phyloP scores from a whole-genome alignment of 2,888 invertebrate genomes.

The Priocnemis perturbator region DNA sequence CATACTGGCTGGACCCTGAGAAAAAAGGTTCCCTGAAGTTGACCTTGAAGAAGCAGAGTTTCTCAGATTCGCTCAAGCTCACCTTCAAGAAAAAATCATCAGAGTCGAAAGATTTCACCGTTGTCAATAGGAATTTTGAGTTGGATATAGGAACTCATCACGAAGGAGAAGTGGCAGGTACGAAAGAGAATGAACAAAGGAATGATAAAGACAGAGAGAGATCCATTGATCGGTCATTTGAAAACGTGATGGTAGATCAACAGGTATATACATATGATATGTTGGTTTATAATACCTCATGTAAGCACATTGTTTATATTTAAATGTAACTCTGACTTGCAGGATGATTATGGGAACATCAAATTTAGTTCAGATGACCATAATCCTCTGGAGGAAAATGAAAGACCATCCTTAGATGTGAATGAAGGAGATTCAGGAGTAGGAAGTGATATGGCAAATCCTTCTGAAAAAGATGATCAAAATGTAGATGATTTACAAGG shows the following conservation, averaged over 20 bases:
- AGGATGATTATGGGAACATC: conserved; percentile 64
- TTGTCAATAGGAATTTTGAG: conserved; percentile 64
- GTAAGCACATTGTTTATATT: neutral
- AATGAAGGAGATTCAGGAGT: conserved; percentile 74
- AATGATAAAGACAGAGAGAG: conserved; percentile 62
- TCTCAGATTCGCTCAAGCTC: conserved; percentile 62
- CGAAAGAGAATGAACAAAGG: conserved; percentile 65
- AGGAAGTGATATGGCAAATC: conserved; percentile 73
- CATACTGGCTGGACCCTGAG: conserved; percentile 67
- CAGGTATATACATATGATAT: conserved; percentile 53
- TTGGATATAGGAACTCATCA: conserved; percentile 45
- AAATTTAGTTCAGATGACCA: conserved; percentile 62
- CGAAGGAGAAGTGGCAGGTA: conserved; percentile 64
- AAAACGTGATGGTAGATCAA: conserved; percentile 71
- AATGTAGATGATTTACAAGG: conserved; percentile 68
- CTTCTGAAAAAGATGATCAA: conserved; percentile 71
- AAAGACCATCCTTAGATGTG: conserved; percentile 67
- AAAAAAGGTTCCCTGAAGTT: conserved; percentile 68
- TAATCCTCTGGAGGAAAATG: conserved; percentile 66
- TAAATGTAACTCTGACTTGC: conserved; percentile 5
- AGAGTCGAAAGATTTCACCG: conserved; percentile 65
- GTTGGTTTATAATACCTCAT: neutral
- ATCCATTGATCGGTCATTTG: conserved; percentile 61
- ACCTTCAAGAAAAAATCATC: conserved; percentile 69
- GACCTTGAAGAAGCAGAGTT: conserved; percentile 67